phyloP scores from a whole-genome alignment of 2,888 invertebrate species.

The Tanypteryx hageni region DNA sequence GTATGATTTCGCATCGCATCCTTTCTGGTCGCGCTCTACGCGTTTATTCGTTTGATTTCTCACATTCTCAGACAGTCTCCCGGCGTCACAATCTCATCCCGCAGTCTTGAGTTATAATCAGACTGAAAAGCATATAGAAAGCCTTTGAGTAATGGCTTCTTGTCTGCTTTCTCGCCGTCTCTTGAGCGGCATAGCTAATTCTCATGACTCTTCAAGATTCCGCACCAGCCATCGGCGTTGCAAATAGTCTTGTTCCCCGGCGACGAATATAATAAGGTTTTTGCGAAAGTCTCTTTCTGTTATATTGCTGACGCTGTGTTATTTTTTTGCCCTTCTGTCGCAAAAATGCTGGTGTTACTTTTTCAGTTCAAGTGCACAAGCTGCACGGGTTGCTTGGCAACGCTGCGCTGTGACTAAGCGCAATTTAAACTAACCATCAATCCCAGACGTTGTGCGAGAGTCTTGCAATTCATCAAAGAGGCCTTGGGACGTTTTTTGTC shows the following conservation, averaged over 20 bases:
- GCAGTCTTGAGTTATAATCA: conserved; percentile 57
- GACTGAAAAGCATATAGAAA: conserved; percentile 63
- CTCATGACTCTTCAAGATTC: conserved; percentile 64
- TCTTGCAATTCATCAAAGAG: conserved; percentile 60
- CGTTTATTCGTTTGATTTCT: conserved; percentile 27
- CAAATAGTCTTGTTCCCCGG: conserved; percentile 59
- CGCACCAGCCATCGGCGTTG: conserved; percentile 53
- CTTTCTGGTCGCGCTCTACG: neutral
- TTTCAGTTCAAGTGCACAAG: conserved; percentile 47
- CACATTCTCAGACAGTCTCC: conserved; percentile 5
- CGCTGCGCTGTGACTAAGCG: conserved; percentile 58
- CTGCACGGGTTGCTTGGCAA: conserved; percentile 55
- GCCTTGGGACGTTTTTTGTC: conserved; percentile 31
- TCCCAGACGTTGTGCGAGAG: conserved; percentile 48
- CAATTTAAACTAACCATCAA: conserved; percentile 63
- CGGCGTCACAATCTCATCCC: conserved; percentile 55
- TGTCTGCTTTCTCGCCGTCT: conserved; percentile 46
- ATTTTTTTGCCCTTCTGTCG: conserved; percentile 37
- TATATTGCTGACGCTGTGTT: conserved; percentile 51
- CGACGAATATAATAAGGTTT: conserved; percentile 60
- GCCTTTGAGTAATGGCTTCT: conserved; percentile 54
- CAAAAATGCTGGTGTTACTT: conserved; percentile 41
- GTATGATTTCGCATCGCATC: neutral
- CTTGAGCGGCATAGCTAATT: conserved; percentile 64
- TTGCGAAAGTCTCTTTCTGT: conserved; percentile 54